A percentile compares a stretch with the other conserved stretches of the same genome.
phyloP scores from a whole-genome alignment of 2,888 invertebrate species.

The Acronicta psi region DNA sequence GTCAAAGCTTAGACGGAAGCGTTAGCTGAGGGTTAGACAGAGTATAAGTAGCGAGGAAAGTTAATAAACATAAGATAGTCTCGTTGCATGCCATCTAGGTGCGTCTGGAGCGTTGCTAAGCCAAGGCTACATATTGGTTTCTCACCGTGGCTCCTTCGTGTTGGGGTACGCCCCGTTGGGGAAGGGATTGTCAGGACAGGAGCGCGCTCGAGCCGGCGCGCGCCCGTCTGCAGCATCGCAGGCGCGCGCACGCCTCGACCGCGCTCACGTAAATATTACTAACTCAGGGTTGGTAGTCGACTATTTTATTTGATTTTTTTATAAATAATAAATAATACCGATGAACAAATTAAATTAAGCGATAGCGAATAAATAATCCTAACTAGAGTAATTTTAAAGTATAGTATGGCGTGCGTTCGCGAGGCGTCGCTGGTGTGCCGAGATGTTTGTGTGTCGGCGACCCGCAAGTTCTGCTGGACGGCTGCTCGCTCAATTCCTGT shows the following conservation, averaged over 20 bases:
- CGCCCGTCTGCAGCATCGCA: slow-evolving; percentile 61
- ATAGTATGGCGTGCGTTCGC: slow-evolving; percentile 84
- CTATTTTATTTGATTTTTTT: slow-evolving; percentile 84
- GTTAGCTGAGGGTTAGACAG: slow-evolving; percentile 81
- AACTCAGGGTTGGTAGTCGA: slow-evolving; percentile 85
- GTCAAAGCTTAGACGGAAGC: slow-evolving; percentile 86
- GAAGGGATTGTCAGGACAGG: slow-evolving; percentile 70
- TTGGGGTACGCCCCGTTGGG: slow-evolving; percentile 80
- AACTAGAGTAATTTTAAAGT: slow-evolving; percentile 87
- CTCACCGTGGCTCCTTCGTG: slow-evolving; percentile 87
- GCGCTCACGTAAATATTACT: slow-evolving; percentile 74
- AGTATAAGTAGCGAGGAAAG: slow-evolving; percentile 83
- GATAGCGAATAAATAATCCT: slow-evolving; percentile 88
- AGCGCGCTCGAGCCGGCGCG: slow-evolving; percentile 74
- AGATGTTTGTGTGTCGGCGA: slow-evolving; percentile 84
- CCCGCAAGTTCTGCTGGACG: slow-evolving; percentile 83
- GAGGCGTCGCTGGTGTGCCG: slow-evolving; percentile 85
- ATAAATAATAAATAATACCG: slow-evolving; percentile 84
- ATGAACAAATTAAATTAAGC: slow-evolving; percentile 89
- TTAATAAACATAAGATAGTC: slow-evolving; percentile 77
- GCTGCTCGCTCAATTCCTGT: slow-evolving; percentile 87
- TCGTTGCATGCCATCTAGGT: slow-evolving; percentile 82
- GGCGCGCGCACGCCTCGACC: slow-evolving; percentile 70
- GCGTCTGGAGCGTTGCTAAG: slow-evolving; percentile 85
- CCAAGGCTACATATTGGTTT: slow-evolving; percentile 86